Evolutionary conservation across 2,797 vertebrate genomes (phyloP).

Genomic region (Cottoperca gobio): DNA sequence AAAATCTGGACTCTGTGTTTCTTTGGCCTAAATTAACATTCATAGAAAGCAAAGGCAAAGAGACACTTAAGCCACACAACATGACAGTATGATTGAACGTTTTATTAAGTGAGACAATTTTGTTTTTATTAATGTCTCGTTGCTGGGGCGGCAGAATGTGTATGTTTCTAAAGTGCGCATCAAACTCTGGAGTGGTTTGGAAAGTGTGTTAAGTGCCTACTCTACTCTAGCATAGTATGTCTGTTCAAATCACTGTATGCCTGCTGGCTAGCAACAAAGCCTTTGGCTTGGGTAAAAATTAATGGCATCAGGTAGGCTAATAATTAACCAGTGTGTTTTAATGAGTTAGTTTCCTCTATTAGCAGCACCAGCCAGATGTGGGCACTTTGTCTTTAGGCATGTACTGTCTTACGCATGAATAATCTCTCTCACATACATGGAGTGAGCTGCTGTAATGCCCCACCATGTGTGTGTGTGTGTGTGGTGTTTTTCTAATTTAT

Average conservation of each 20-base stretch:
- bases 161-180: conserved; percentile 28
- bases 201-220: conserved; percentile 53
- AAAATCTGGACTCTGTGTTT: neutral
- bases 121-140: conserved; percentile 2
- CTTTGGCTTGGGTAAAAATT: conserved; percentile 28
- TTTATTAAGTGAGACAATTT: neutral
- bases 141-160: neutral
- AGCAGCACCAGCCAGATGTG: conserved; percentile 70
- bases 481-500: conserved; percentile 17
- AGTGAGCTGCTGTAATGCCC: conserved; percentile 18
- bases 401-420: conserved; percentile 17
- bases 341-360: conserved; percentile 61
- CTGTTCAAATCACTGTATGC: conserved; percentile 39
- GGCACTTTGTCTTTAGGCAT: conserved; percentile 46
- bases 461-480: neutral
- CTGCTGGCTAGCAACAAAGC: conserved; percentile 30
- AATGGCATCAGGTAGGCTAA: conserved; percentile 51
- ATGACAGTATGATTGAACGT: neutral
- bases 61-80: neutral
- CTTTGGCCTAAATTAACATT: neutral
- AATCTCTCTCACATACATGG: conserved; percentile 8
- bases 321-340: conserved; percentile 63
- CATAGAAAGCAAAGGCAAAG: neutral
- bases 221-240: conserved; percentile 21
- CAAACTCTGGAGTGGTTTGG: conserved; percentile 35